A percentile compares a stretch with the other conserved stretches of the same genome.
These are phyloP conservation scores for Sus scrofa DNA, from an alignment of 2,113 vertebrate genomes.

Conservation along the genomic window T2T-Sscrofa CM000813.6:141471001-141471500, in stretches of 20 bases:
- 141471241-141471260: neutral
- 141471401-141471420: neutral
- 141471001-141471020: neutral
- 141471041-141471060: neutral
- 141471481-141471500: neutral
- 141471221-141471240: neutral
- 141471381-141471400: neutral
- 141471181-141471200: neutral
- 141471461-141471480: neutral
- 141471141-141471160: neutral
- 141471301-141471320: neutral
- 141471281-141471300: neutral
- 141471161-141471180: neutral
- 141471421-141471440: neutral
- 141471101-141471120: neutral
- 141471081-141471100: neutral
- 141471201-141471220: neutral
- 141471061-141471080: neutral
- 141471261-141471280: neutral
- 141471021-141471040: neutral
- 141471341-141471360: neutral
- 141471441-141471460: conserved; percentile 24
- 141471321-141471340: neutral
- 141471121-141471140: neutral
- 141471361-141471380: neutral